These are phyloP conservation scores for Brachyrhaphis roseni DNA, from an alignment of 2,797 vertebrate species.

Conservation along the genomic window DNA sequence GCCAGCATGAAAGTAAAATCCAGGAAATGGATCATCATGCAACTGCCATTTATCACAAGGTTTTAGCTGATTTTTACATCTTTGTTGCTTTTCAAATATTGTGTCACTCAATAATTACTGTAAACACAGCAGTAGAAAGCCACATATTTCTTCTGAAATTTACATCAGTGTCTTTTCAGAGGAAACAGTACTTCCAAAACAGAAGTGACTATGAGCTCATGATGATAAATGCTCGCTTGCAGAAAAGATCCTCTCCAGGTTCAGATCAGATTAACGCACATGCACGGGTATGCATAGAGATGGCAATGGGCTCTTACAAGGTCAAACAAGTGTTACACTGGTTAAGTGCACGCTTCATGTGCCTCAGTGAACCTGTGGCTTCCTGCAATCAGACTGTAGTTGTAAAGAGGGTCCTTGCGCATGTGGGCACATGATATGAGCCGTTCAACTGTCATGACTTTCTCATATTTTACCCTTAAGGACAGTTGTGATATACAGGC, in stretches of 20 bases:
- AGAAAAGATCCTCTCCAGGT: slow-evolving; percentile 28
- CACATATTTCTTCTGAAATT: slow-evolving; percentile 18
- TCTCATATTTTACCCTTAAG: slow-evolving; percentile 41
- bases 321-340: slow-evolving; percentile 40
- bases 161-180: slow-evolving; percentile 6
- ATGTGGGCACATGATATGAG: slow-evolving; percentile 47
- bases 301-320: slow-evolving; percentile 20
- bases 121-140: slow-evolving; percentile 11
- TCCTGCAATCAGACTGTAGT: slow-evolving; percentile 34
- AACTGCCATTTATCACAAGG: background rate
- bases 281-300: slow-evolving; percentile 13
- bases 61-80: background rate
- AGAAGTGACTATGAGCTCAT: slow-evolving; percentile 18
- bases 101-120: slow-evolving; percentile 11
- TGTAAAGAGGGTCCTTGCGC: slow-evolving; percentile 27
- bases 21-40: background rate
- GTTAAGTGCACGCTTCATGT: slow-evolving; percentile 13
- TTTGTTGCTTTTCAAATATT: background rate
- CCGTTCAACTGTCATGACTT: slow-evolving; percentile 37
- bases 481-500: slow-evolving; percentile 37
- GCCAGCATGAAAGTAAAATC: background rate
- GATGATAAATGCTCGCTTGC: slow-evolving; percentile 33
- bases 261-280: slow-evolving; percentile 38
- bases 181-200: slow-evolving; percentile 33
- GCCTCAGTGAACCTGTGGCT: slow-evolving; percentile 32